phyloP scores from a whole-genome alignment of 2,797 vertebrate species.

The Acanthopagrus latus region DNA sequence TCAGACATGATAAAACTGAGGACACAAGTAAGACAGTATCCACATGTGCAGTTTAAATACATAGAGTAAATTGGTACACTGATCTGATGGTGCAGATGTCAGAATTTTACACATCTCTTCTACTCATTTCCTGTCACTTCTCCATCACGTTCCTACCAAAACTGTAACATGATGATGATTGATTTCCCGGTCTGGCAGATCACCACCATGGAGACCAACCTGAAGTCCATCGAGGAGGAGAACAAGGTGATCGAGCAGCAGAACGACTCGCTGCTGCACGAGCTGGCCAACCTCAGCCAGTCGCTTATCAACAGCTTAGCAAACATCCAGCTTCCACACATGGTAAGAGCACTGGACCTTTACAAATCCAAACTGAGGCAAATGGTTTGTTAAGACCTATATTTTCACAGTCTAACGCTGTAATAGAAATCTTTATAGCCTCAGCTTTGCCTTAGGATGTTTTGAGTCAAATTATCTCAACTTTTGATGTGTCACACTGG shows the following conservation, averaged over 20 bases:
- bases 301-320: slow-evolving; percentile 98
- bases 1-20: slow-evolving; percentile 99
- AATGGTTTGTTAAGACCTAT: not conserved
- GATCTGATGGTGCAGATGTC: not conserved
- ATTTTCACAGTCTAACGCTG: not conserved
- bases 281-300: slow-evolving; percentile 98
- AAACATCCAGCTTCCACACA: slow-evolving; percentile 99
- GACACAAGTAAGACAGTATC: slow-evolving; percentile 90
- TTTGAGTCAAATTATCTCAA: not conserved
- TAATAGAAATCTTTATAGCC: not conserved
- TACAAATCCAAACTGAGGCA: not conserved
- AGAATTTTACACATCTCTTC: not conserved
- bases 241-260: slow-evolving; percentile 99
- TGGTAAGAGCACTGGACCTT: slow-evolving; percentile 87
- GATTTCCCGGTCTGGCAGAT: slow-evolving; percentile 83
- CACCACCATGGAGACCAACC: slow-evolving; percentile 98
- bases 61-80: not conserved
- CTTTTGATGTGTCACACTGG: too few species aligned
- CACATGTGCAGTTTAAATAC: not conserved
- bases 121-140: not conserved
- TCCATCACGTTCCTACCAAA: not conserved
- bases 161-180: not conserved
- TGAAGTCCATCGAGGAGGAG: slow-evolving; percentile 98
- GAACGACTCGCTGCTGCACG: slow-evolving; percentile 98
- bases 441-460: not conserved